Evolutionary conservation across 2,113 vertebrate genomes (phyloP), one percentile per base, ranked within the genome.

Genomic region (Riparia riparia): DNA sequence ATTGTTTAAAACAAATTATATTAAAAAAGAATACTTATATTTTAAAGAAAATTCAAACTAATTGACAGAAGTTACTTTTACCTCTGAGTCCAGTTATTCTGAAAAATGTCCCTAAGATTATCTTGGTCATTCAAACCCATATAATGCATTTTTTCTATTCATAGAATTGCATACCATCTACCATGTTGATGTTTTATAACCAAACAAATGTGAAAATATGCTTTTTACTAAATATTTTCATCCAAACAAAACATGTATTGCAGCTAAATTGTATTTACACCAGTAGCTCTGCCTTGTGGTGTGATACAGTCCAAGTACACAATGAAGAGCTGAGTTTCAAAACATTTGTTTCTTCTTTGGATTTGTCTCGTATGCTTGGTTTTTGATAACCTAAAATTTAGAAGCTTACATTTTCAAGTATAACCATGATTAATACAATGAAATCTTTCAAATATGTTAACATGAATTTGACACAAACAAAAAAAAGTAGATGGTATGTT

Each of bases 381-480:
- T 93, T 88, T 56, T 17, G 39, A 77, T n/a, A 92, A 39, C 17
- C 44, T 71, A 51, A 90, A 94, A 95, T 65, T 84, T 63, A 73
- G 56, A 90, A 73, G 6, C 20, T 22, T 71, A 22, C 7, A 47
- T 60, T n/a, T 72, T 28, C 20, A 71, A 77, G 65, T 64, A 24
- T 70, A 72, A 54, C 14, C 29, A 44, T 78, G 51, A 74, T 7
- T 63, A 74, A 73, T 85, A 18, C 56, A 71, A 87, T 73, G 13
- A 69, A 84, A 82, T 44, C 17, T 44, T 65, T 22, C 19, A 39
- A 39, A 44, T n/a, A 39, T 63, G 12, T 80, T 79, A 69, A 24
- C n/a, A 57, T 15, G 5, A 51, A 63, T 85, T 95, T 86, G 17
- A 78, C 32, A 70, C 17, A 65, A 84, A 42, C 2, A 49, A 53